Evolutionary conservation across 2,113 vertebrate genomes (phyloP), one percentile per base, ranked within the genome.

Genomic region (Numida meleagris): DNA sequence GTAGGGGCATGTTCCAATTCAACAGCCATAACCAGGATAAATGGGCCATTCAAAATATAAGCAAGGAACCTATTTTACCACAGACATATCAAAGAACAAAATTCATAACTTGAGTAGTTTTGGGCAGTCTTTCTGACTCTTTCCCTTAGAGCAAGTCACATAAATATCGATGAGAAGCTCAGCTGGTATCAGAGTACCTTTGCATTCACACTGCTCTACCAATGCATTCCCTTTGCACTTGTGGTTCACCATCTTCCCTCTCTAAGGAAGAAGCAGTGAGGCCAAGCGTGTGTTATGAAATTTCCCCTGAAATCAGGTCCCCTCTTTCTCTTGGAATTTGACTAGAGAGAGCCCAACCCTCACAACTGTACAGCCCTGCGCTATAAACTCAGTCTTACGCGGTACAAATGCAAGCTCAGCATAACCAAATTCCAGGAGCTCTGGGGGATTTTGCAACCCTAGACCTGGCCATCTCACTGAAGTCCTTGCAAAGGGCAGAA

Each of bases 101-200:
- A 50, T 18, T 9, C 61, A 31, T 53, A 31, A 75, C 17, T 68
- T 34, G 12, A 6, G 4, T 31, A 50, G 59, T 33, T 85, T 85
- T 7, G 27, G 1, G 2, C 3, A 88, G 46, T 58, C 38, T 63
- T 4, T 23, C 45, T 55, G 72, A 45, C 18, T 65, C 19, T n/a
- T 4, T 34, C 43, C 40, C 71, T 36, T 4, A 2, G 24, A 62
- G 50, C 12, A 16, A 23, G 42, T 18, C 14, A 0, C 16, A 0
- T 7, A 10, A 81, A 31, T 3, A 27, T 51, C 45, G 57, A 10
- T 3, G 6, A 40, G 50, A 14, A 2, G 31, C n/a, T 83, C 17
- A 34, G 33, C 23, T 14, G 38, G 6, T 16, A 24, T 75, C 38
- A 74, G 42, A 81, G 34, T 51, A 82, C 16, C 61, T 74, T 62